Conservation (phyloP, 2,888 invertebrate species). For the Cryptocephalus primarius region DNA sequence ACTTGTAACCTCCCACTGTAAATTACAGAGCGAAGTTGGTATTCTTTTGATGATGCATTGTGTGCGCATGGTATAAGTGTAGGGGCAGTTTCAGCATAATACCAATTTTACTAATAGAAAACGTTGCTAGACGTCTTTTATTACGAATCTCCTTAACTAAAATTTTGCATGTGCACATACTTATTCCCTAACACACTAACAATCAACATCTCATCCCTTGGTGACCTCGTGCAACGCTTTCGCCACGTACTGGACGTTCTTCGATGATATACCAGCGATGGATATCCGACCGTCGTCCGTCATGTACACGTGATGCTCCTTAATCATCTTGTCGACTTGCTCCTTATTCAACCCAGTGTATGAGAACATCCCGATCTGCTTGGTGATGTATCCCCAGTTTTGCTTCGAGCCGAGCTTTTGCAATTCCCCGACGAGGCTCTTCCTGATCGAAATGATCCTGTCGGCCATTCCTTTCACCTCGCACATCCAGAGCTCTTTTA, state of each 20-base stretch:
- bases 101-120: no score
- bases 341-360: conserved; percentile 51
- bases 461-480: conserved; percentile 37
- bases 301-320: conserved; percentile 52
- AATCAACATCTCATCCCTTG: conserved; percentile 32
- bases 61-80: no score
- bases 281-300: conserved; percentile 58
- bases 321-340: conserved; percentile 44
- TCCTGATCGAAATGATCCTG: conserved; percentile 48
- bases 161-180: no score
- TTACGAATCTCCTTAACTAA: no score
- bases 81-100: no score
- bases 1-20: no score
- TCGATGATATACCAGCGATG: conserved; percentile 51
- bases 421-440: conserved; percentile 42
- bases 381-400: conserved; percentile 55
- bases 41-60: no score
- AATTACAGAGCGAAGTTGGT: no score
- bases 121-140: no score
- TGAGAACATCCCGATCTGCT: conserved; percentile 65
- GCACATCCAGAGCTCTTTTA: conserved; percentile 41
- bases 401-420: conserved; percentile 45
- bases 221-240: conserved; percentile 53
- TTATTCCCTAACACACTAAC: no score
- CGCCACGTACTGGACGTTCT: conserved; percentile 53